Evolutionary conservation across 1,140 invertebrate species (phyloP), one percentile per base, ranked within the genome.

Genomic region (Samia ricini): DNA sequence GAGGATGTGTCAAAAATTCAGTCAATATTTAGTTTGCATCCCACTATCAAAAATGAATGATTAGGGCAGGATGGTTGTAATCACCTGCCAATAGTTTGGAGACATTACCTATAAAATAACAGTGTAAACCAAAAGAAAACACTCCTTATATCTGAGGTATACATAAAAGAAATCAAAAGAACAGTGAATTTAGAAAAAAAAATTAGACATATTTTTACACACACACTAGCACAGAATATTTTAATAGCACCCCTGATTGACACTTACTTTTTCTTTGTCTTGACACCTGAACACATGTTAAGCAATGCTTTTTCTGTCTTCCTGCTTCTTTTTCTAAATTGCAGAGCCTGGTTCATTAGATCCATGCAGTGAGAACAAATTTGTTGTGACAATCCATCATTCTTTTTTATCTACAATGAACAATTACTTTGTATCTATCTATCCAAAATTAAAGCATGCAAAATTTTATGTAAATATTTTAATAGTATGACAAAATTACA

Each of bases 281-380:
- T 77, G 7, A 29, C n/a, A n/a, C 63, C 64, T 22, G 55, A 59
- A n/a, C 63, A 24, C 68, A 74, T 73, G 4, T 62, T 65, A 4
- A 80, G 61, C 0, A 86, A 63, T 0, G 68, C 56, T 51, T 81
- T 83, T 7, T 85, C 64, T 0, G 82, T 64, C 55, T 77, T 83
- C 15, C 66, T 69, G 55, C 85, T 79, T 21, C 59, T 76, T 21
- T 68, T 56, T 49, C 84, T 70, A 55, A 87, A 87, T 23, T 78
- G 72, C 33, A 87, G 24, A 0, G 76, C 76, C 0, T 29, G 23
- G 20, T 79, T 68, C 36, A 85, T 64, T 0, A 56, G 63, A 22
- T 77, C 68, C 5, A 72, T 60, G 50, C 84, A 87, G 23, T 60
- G 61, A 0, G 55, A 60, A 23, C 84, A 59, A n/a, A 59, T 59